A percentile compares a stretch with the other conserved stretches of the same genome.
Evolutionary conservation across 2,888 invertebrate species (phyloP).

Genomic region (Lycia hirtaria): DNA sequence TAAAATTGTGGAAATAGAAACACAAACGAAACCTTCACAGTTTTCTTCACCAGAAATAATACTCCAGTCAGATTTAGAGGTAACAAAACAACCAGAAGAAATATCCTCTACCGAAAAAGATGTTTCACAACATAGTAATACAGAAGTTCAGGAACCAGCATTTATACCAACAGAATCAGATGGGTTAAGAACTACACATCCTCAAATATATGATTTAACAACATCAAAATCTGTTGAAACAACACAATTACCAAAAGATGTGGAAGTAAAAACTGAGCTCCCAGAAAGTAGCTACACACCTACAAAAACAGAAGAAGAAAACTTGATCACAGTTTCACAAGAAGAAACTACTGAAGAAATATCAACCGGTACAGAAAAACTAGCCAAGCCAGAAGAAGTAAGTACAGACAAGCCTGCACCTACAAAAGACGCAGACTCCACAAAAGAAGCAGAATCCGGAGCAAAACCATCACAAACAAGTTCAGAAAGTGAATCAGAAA

Average conservation of each 20-base stretch:
- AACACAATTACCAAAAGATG: conserved; percentile 2
- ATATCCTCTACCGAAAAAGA: conserved; percentile 8
- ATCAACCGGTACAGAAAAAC: background rate
- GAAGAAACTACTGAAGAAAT: conserved; percentile 1
- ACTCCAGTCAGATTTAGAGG: conserved; percentile 13
- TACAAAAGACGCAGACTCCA: background rate
- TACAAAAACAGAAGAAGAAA: conserved; percentile 17
- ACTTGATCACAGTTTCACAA: background rate
- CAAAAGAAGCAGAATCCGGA: conserved; percentile 8
- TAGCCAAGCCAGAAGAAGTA: conserved; percentile 1
- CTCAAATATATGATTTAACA: conserved; percentile 19
- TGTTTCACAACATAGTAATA: conserved; percentile 4
- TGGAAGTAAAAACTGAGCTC: conserved; percentile 24
- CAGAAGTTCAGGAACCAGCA: conserved; percentile 13
- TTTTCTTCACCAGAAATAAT: background rate
- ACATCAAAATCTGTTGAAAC: conserved; percentile 23
- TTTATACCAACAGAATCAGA: conserved; percentile 6
- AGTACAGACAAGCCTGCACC: conserved; percentile 15
- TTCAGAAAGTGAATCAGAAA: conserved; percentile 5
- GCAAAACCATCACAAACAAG: conserved; percentile 9
- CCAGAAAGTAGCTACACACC: conserved; percentile 16
- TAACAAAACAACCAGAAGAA: conserved; percentile 19
- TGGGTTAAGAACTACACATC: conserved; percentile 17
- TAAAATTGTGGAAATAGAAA: conserved; percentile 2
- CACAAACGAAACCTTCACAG: background rate